phyloP scores from a whole-genome alignment of 1,140 invertebrate genomes.

The Drosophila ficusphila region DNA sequence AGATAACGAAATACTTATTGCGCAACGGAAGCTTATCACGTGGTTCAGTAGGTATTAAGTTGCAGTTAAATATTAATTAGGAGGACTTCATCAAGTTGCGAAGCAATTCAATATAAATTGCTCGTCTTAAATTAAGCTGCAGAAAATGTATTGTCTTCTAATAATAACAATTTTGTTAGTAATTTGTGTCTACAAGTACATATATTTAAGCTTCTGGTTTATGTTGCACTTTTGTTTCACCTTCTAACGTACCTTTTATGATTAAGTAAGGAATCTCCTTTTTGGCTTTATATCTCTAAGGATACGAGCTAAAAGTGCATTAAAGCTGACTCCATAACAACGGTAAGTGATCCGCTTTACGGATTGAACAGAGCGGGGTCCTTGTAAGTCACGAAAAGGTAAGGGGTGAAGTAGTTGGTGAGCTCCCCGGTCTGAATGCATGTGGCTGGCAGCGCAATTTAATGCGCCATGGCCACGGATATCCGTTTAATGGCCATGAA shows the following conservation, averaged over 20 bases:
- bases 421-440: background rate
- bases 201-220: background rate
- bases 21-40: slow-evolving; percentile 15
- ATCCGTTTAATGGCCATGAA: slow-evolving; percentile 82
- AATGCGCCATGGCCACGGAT: slow-evolving; percentile 77
- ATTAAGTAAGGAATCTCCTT: too few relatives aligned
- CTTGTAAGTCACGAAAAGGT: slow-evolving; percentile 5
- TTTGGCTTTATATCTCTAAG: background rate
- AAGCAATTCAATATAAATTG: background rate
- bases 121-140: background rate
- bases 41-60: background rate
- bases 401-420: background rate
- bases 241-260: too few relatives aligned
- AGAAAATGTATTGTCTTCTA: background rate
- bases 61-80: background rate
- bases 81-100: background rate
- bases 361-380: slow-evolving; percentile 5
- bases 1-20: slow-evolving; percentile 58
- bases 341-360: slow-evolving; percentile 32
- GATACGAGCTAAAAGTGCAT: slow-evolving; percentile 18
- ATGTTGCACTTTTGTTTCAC: too few relatives aligned
- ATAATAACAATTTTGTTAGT: too few relatives aligned
- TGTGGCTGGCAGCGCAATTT: slow-evolving; percentile 61
- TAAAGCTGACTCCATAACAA: slow-evolving; percentile 33
- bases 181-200: too few relatives aligned